Percentiles rank a stretch among this genome's conserved stretches.
These are phyloP conservation scores for Sternotherus odoratus DNA, from an alignment of 2,797 vertebrate species.

Conservation along the genomic window DNA sequence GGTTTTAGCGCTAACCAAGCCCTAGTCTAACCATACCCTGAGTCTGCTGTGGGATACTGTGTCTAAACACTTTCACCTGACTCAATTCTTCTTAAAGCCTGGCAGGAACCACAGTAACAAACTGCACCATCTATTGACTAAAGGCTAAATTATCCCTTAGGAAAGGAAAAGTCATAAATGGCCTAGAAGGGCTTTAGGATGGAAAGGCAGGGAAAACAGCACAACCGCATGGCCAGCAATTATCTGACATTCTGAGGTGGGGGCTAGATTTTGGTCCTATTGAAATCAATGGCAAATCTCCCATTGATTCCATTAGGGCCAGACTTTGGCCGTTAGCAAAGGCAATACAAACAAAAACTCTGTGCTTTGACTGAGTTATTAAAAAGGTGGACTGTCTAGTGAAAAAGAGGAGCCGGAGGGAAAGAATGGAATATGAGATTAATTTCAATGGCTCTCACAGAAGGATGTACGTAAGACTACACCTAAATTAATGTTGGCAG, in stretches of 20 bases:
- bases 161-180: neutral
- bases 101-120: neutral
- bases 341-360: conserved; percentile 23
- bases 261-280: neutral
- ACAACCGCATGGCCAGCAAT: conserved; percentile 4
- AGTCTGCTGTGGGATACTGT: neutral
- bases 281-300: conserved; percentile 49
- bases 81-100: conserved; percentile 10
- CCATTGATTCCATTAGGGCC: neutral
- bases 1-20: too few species aligned
- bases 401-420: neutral
- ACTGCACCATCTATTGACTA: neutral
- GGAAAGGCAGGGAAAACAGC: neutral
- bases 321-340: conserved; percentile 66
- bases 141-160: neutral
- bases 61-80: neutral
- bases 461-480: neutral
- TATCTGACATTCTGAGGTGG: neutral
- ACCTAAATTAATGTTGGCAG: neutral
- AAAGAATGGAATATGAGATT: neutral
- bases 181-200: neutral
- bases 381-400: neutral
- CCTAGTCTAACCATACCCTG: too few species aligned
- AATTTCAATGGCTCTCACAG: neutral
- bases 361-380: neutral